Evolutionary conservation across 1,140 invertebrate genomes (phyloP).

Genomic region (Andricus grossulariae): DNA sequence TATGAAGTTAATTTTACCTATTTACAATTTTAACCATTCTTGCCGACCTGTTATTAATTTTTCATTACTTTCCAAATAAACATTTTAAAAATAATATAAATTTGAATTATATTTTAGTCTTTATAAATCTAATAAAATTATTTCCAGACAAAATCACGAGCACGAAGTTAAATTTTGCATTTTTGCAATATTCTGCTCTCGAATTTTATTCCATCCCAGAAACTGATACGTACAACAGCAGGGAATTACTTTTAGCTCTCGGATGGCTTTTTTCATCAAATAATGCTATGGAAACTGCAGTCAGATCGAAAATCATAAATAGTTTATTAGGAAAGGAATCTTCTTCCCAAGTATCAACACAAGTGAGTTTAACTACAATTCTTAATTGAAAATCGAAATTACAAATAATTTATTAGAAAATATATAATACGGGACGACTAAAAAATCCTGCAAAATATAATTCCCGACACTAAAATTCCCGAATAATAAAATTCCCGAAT

Average conservation of each 20-base stretch:
- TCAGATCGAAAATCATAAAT: conserved; percentile 49
- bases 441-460: no score
- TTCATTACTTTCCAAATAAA: no score
- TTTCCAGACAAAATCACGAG: conserved; percentile 56
- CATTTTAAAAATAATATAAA: no score
- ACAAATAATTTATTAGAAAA: no score
- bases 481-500: no score
- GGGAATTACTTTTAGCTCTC: conserved; percentile 59
- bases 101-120: no score
- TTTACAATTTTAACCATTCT: no score
- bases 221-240: conserved; percentile 39
- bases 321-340: conserved; percentile 53
- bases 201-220: conserved; percentile 57
- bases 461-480: no score
- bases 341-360: background rate
- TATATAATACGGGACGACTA: no score
- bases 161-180: conserved; percentile 62
- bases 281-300: conserved; percentile 47
- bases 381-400: no score
- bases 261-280: conserved; percentile 61
- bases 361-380: background rate
- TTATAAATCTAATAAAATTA: background rate
- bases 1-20: no score
- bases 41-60: no score
- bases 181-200: conserved; percentile 59